phyloP scores from a whole-genome alignment of 2,797 vertebrate species.

The Liparis tanakae region DNA sequence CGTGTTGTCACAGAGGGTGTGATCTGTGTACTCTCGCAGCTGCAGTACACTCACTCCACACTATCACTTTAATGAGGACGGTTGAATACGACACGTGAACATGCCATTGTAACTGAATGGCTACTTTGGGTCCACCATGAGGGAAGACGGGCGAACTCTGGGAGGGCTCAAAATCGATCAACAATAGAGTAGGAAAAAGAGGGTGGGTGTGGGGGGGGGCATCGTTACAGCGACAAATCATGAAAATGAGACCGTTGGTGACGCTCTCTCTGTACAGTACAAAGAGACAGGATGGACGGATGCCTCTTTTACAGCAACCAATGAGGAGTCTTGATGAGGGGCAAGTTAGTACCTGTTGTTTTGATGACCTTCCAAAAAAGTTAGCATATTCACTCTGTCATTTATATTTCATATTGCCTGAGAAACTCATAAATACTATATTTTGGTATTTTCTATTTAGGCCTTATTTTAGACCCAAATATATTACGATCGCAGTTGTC shows the following conservation, averaged over 20 bases:
- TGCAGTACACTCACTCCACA: not conserved
- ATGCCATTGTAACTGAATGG: slow-evolving; percentile 4
- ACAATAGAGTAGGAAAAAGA: slow-evolving; percentile 16
- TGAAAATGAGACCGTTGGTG: not conserved
- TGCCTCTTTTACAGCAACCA: slow-evolving; percentile 2
- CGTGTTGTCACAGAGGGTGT: slow-evolving; percentile 62
- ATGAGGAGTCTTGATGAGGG: not conserved
- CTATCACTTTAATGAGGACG: not conserved
- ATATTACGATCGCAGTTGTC: not conserved
- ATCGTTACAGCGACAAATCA: not conserved
- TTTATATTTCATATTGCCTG: not conserved
- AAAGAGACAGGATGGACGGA: not conserved
- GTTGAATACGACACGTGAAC: slow-evolving; percentile 26
- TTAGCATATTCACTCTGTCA: not conserved
- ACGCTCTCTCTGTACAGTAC: slow-evolving; percentile 1
- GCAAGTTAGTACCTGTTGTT: not conserved
- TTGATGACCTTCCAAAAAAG: not conserved
- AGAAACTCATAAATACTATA: not conserved
- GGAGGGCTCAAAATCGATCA: slow-evolving; percentile 18
- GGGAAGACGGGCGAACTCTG: not conserved
- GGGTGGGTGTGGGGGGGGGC: no score
- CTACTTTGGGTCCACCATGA: not conserved
- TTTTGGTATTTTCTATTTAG: not conserved
- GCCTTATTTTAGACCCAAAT: not conserved
- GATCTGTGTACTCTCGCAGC: slow-evolving; percentile 20